A percentile compares a stretch with the other conserved stretches of the same genome.
phyloP scores from a whole-genome alignment of 2,888 invertebrate genomes.

The Agrypnus murinus region DNA sequence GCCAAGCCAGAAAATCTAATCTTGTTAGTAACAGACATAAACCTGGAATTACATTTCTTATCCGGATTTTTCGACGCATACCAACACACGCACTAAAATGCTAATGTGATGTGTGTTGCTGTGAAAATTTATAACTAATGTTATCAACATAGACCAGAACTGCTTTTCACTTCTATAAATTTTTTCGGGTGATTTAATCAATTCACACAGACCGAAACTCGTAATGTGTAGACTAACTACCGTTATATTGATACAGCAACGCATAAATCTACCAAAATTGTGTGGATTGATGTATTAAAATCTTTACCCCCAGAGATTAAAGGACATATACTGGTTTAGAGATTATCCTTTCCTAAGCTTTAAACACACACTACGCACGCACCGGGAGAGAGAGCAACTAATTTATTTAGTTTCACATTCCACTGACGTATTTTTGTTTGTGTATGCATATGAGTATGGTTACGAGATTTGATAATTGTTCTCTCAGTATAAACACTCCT shows the following conservation, averaged over 20 bases:
- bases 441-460: conserved; percentile 1
- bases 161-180: not conserved
- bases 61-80: conserved; percentile 21
- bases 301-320: not conserved
- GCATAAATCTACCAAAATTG: not conserved
- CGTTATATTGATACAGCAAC: not conserved
- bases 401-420: conserved; percentile 1
- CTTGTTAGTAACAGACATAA: conserved; percentile 13
- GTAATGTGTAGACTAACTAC: not conserved
- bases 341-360: not conserved
- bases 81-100: conserved; percentile 19
- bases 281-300: conserved; percentile 12
- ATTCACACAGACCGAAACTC: not conserved
- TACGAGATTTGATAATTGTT: not conserved
- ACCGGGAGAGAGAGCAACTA: not conserved
- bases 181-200: conserved; percentile 16
- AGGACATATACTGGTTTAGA: not conserved
- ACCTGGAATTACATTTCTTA: conserved; percentile 14
- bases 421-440: not conserved
- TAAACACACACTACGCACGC: not conserved
- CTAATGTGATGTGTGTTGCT: conserved; percentile 20
- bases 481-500: not conserved
- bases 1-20: not conserved
- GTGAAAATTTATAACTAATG: conserved; percentile 15
- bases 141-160: conserved; percentile 8